These are phyloP conservation scores for Tricholaema leucomelas DNA, from an alignment of 2,113 vertebrate species.

Conservation along the genomic window DNA sequence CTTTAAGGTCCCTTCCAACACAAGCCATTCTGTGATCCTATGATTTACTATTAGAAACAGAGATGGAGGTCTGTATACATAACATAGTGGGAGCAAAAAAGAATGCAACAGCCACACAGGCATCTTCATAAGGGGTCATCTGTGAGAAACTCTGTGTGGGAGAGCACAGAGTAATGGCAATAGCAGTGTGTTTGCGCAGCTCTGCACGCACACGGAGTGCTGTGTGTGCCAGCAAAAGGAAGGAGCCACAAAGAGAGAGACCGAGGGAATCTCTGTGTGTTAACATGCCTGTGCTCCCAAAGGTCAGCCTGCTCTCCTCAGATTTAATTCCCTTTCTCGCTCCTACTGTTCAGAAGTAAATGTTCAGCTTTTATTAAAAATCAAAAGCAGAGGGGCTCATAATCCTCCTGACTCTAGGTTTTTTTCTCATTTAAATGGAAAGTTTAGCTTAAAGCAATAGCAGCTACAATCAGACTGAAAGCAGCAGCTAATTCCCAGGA, in stretches of 20 bases:
- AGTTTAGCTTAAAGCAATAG: slow-evolving; percentile 79
- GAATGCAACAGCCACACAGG: fast-evolving
- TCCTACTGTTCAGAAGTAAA: slow-evolving; percentile 79
- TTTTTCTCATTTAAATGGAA: slow-evolving; percentile 79
- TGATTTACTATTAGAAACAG: not conserved
- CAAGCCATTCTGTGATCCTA: not conserved
- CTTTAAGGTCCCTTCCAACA: too few species aligned
- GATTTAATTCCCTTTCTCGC: slow-evolving; percentile 77
- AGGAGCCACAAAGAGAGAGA: not conserved
- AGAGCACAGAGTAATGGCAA: not conserved
- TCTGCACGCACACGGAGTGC: not conserved
- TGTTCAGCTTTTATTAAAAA: slow-evolving; percentile 81
- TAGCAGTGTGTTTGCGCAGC: not conserved
- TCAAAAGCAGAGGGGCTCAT: slow-evolving; percentile 74
- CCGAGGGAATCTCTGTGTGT: not conserved
- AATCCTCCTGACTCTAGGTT: slow-evolving; percentile 77
- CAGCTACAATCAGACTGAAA: slow-evolving; percentile 75
- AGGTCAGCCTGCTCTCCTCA: slow-evolving; percentile 74
- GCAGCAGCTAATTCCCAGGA: slow-evolving; percentile 67
- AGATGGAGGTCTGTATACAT: not conserved
- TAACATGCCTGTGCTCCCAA: slow-evolving; percentile 55
- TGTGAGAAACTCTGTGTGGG: fast-evolving
- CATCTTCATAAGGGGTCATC: not conserved
- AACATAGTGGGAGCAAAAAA: not conserved
- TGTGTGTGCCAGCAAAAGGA: not conserved